Percentiles rank a stretch among this genome's conserved stretches.
Conservation (phyloP, 2,113 vertebrate species). For the Channa argus region DNA sequence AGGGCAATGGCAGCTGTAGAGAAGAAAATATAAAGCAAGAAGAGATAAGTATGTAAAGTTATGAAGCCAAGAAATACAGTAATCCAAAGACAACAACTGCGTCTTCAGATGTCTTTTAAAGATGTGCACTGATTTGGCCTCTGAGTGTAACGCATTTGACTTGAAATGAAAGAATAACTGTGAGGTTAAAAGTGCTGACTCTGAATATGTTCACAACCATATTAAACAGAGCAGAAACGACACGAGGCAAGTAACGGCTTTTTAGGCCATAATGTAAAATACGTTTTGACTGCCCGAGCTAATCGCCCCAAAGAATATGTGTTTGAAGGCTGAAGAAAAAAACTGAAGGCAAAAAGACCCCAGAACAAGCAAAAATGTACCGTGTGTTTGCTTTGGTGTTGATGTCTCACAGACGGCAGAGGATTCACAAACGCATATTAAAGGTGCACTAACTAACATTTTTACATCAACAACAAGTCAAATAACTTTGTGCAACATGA, state of each 20-base stretch:
- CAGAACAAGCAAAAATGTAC: slow-evolving; percentile 11
- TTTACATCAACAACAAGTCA: background rate
- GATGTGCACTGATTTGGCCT: background rate
- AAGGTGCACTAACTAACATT: background rate
- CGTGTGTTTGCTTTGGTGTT: background rate
- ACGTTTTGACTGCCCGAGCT: background rate
- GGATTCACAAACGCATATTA: slow-evolving; percentile 4
- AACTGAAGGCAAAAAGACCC: background rate
- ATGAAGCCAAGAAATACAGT: background rate
- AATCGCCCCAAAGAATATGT: background rate
- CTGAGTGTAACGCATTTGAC: background rate
- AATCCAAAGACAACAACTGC: background rate
- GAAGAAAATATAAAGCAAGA: background rate
- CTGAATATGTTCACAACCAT: slow-evolving; percentile 19
- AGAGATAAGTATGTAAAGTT: background rate
- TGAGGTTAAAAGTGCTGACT: slow-evolving; percentile 39
- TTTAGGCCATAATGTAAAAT: slow-evolving; percentile 11
- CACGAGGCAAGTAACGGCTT: background rate
- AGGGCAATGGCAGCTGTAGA: background rate
- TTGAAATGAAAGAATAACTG: slow-evolving; percentile 28
- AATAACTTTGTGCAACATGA: background rate
- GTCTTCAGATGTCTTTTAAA: background rate
- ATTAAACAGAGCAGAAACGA: slow-evolving; percentile 23
- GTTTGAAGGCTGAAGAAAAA: background rate
- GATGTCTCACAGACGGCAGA: background rate